Evolutionary conservation across 2,113 vertebrate genomes (phyloP).

Genomic region (Podiceps cristatus): DNA sequence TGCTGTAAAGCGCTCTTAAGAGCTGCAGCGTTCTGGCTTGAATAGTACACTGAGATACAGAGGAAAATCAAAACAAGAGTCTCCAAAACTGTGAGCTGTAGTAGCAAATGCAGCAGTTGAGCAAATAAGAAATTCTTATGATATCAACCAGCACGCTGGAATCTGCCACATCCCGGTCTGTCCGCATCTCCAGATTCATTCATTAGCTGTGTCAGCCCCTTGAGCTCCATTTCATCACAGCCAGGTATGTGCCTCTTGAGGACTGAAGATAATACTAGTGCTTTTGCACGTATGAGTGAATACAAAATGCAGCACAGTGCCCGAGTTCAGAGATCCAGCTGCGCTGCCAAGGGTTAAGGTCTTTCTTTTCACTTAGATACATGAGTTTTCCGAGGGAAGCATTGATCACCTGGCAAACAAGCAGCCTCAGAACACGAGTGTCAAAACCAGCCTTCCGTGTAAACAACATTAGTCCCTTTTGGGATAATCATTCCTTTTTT

Average conservation of each 20-base stretch:
- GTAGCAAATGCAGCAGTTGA: neutral
- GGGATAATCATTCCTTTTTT: neutral
- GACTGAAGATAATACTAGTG: neutral
- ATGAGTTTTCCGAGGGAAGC: neutral
- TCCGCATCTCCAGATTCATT: neutral
- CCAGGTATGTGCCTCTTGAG: neutral
- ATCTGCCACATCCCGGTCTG: accelerated
- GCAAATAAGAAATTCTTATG: neutral
- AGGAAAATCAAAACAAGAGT: neutral
- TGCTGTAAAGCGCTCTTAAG: constrained; percentile 3
- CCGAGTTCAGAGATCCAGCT: neutral
- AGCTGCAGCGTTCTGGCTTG: neutral
- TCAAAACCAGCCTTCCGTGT: neutral
- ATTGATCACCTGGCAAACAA: neutral
- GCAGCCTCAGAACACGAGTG: neutral
- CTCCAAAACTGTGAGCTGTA: neutral
- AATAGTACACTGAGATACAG: neutral
- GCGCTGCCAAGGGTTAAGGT: neutral
- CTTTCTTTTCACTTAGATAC: neutral
- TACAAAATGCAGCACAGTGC: neutral
- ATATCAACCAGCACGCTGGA: neutral
- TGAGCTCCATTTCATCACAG: neutral
- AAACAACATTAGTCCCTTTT: neutral
- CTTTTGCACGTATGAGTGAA: neutral
- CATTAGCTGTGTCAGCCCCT: neutral